These are phyloP conservation scores for Cheilosia grossa DNA, from an alignment of 2,888 invertebrate species.

Conservation along the genomic window DNA sequence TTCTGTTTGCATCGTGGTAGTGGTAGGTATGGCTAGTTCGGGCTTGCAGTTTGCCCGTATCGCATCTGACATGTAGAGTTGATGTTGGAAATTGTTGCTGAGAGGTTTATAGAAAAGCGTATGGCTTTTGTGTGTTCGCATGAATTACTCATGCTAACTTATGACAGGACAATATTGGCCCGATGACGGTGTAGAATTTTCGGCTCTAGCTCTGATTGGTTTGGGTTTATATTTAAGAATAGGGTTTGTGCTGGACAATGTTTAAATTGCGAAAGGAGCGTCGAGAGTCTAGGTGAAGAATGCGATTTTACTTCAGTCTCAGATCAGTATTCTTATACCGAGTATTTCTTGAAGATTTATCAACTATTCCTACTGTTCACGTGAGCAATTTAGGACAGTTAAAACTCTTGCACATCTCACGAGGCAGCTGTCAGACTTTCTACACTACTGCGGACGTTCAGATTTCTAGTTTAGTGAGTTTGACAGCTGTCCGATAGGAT, in stretches of 20 bases:
- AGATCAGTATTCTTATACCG: no score
- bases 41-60: conserved; percentile 1
- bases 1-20: not conserved
- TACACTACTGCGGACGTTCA: no score
- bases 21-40: conserved; percentile 23
- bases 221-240: not conserved
- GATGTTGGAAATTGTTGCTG: conserved; percentile 15
- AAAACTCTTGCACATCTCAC: no score
- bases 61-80: not conserved
- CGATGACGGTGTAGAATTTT: not conserved
- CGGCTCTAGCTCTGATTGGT: not conserved
- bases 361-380: no score
- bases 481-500: no score
- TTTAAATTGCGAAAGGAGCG: no score
- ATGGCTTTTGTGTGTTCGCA: conserved; percentile 22
- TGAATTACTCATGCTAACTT: not conserved
- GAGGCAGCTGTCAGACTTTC: no score
- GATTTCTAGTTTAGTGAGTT: no score
- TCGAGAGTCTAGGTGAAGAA: no score
- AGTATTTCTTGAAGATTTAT: no score
- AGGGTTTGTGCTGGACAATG: not conserved
- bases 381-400: no score
- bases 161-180: not conserved
- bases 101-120: conserved; percentile 34
- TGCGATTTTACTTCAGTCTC: no score